Percentiles rank a stretch among this genome's conserved stretches.
Evolutionary conservation across 2,113 vertebrate species (phyloP).

Genomic region (Dasyurus viverrinus): DNA sequence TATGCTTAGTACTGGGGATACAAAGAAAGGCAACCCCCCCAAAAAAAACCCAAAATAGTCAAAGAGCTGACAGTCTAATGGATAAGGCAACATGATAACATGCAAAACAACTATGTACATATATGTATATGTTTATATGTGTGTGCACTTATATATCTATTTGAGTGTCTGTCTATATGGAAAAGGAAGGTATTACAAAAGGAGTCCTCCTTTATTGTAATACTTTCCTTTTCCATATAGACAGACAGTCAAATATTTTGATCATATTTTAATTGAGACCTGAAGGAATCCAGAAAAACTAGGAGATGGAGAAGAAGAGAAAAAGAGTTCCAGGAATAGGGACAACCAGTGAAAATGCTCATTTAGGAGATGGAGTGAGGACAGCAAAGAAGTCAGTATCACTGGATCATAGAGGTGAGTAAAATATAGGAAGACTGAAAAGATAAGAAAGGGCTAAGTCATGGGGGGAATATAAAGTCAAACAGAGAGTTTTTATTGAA

Average conservation of each 20-base stretch:
- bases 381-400: background rate
- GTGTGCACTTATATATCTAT: background rate
- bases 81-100: background rate
- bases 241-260: too few species aligned
- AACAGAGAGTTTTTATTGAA: background rate
- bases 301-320: background rate
- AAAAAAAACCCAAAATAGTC: background rate
- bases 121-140: background rate
- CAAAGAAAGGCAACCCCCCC: background rate
- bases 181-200: background rate
- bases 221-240: too few species aligned
- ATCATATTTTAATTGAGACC: background rate
- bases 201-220: too few species aligned
- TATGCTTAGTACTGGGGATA: background rate
- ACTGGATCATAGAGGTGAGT: background rate
- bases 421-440: background rate
- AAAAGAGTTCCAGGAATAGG: background rate
- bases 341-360: background rate
- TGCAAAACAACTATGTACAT: background rate
- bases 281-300: background rate
- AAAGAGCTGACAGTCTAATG: background rate
- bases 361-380: background rate
- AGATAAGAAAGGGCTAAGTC: background rate
- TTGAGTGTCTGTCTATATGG: background rate
- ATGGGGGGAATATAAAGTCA: background rate